These are phyloP conservation scores for Equus przewalskii DNA, from an alignment of 2,113 vertebrate genomes.

Conservation along the genomic window DNA sequence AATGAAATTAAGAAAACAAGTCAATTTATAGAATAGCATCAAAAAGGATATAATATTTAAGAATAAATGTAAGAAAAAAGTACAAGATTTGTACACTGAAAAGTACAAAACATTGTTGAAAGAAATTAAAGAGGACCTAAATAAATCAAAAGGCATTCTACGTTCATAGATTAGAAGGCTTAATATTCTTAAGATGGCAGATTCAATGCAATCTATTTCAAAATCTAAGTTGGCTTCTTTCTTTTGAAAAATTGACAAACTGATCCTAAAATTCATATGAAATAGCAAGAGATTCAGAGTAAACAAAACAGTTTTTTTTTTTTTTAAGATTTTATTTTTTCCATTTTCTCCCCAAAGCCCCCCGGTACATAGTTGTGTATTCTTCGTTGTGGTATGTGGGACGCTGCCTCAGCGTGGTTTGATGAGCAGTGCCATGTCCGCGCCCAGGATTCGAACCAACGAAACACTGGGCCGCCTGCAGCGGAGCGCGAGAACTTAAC, in stretches of 20 bases:
- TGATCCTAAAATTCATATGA: not conserved
- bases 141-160: not conserved
- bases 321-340: too few relatives aligned
- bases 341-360: too few relatives aligned
- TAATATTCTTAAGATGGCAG: not conserved
- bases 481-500: too few relatives aligned
- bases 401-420: too few relatives aligned
- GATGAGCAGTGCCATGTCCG: too few relatives aligned
- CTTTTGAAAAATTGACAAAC: not conserved
- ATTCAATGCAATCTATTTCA: not conserved
- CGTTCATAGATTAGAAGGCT: not conserved
- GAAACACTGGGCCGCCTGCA: too few relatives aligned
- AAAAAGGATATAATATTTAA: conserved; percentile 16
- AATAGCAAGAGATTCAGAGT: not conserved
- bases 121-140: not conserved
- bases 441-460: too few relatives aligned
- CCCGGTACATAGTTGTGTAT: too few relatives aligned
- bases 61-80: not conserved
- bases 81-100: not conserved
- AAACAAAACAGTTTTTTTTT: not conserved
- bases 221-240: not conserved
- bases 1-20: conserved; percentile 8
- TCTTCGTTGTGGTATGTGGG: too few relatives aligned
- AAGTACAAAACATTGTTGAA: not conserved
- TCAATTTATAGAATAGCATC: not conserved